phyloP scores from a whole-genome alignment of 1,140 invertebrate species.

The Drosophila saltans region DNA sequence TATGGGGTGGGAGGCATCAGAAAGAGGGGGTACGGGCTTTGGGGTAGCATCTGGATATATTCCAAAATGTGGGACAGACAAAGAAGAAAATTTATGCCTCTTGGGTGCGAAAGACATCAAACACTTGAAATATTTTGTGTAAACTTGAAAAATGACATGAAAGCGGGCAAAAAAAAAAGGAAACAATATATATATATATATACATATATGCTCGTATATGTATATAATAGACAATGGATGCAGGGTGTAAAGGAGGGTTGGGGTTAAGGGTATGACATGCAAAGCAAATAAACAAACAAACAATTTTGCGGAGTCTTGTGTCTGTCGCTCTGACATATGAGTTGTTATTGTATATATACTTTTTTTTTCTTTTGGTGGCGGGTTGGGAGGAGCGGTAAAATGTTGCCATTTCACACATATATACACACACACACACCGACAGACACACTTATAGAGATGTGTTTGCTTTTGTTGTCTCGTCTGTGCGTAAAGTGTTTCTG shows the following conservation, averaged over 20 bases:
- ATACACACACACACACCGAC: conserved; percentile 20
- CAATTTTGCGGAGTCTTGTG: conserved; percentile 60
- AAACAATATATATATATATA: not conserved
- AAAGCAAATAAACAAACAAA: conserved; percentile 66
- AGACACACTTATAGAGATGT: conserved; percentile 25
- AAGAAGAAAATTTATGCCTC: conserved; percentile 66
- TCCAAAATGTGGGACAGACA: not conserved
- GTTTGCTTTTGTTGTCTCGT: conserved; percentile 11
- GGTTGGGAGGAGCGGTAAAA: not conserved
- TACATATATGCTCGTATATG: not conserved
- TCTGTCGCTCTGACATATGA: conserved; percentile 57
- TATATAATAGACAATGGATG: not conserved
- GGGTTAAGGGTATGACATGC: conserved; percentile 41
- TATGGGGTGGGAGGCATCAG: conserved; percentile 7
- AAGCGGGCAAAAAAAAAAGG: conserved; percentile 29
- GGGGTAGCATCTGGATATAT: not conserved
- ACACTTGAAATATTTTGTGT: conserved; percentile 78
- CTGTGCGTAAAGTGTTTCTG: conserved; percentile 55
- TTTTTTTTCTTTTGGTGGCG: too few relatives aligned
- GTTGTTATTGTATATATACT: conserved; percentile 8
- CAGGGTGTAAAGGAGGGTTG: not conserved
- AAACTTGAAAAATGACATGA: conserved; percentile 80
- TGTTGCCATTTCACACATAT: conserved; percentile 29
- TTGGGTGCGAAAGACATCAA: conserved; percentile 75
- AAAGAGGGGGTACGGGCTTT: not conserved